Conservation (phyloP, 2,797 vertebrate species). For the Dromococcyx pavoninus region DNA sequence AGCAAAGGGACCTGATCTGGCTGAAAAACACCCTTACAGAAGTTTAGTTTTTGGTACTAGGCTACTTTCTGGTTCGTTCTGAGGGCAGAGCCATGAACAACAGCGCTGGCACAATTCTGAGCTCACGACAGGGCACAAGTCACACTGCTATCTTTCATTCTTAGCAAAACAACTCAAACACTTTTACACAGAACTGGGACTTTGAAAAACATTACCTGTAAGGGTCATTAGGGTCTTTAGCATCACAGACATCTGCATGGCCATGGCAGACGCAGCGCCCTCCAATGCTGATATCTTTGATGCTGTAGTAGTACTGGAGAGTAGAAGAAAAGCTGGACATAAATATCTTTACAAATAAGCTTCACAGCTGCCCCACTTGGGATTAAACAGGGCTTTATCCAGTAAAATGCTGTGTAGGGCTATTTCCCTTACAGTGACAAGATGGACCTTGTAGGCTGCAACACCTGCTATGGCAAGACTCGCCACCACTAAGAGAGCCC, state of each 20-base stretch:
- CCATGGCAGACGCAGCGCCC: constrained; percentile 87
- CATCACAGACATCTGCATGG: constrained; percentile 88
- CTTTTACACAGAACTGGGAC: neutral
- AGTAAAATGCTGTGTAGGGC: neutral
- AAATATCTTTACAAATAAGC: neutral
- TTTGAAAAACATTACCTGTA: constrained; percentile 84
- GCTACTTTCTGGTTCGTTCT: neutral
- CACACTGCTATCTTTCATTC: neutral
- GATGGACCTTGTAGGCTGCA: neutral
- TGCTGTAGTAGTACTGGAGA: constrained; percentile 88
- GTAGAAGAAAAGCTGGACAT: neutral
- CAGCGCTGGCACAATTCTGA: rapidly evolving
- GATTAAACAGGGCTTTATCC: neutral
- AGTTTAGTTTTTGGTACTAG: neutral
- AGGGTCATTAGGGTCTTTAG: constrained; percentile 88
- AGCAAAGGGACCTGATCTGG: neutral
- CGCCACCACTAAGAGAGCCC: neutral
- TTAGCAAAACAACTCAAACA: neutral
- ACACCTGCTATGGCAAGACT: neutral
- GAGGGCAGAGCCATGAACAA: neutral
- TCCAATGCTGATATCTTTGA: constrained; percentile 90
- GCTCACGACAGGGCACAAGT: neutral
- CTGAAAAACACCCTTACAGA: neutral
- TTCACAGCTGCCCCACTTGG: neutral
- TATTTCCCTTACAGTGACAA: neutral